phyloP scores from a whole-genome alignment of 2,797 vertebrate genomes.

The Rhinogobio ventralis region DNA sequence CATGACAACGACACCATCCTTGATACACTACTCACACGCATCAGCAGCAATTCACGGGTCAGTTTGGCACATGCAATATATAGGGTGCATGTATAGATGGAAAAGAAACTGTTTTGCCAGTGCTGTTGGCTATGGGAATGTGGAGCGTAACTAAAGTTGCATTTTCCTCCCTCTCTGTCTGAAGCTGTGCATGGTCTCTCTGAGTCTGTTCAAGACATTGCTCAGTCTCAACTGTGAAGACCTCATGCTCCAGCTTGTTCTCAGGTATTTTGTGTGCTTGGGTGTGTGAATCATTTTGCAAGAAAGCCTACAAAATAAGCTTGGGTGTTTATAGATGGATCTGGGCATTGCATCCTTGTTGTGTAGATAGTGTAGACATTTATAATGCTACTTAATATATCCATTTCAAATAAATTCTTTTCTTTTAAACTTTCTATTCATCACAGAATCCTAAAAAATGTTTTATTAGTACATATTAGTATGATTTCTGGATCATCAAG shows the following conservation, averaged over 20 bases:
- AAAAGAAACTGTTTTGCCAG: slow-evolving; percentile 6
- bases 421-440: too few relatives aligned
- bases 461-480: too few relatives aligned
- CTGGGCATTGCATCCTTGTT: background rate
- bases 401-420: too few relatives aligned
- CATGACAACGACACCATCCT: slow-evolving; percentile 94
- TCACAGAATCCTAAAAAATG: too few relatives aligned
- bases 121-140: background rate
- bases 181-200: slow-evolving; percentile 94
- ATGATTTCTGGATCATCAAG: too few relatives aligned
- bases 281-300: slow-evolving; percentile 19
- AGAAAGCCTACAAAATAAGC: slow-evolving; percentile 1
- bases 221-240: slow-evolving; percentile 96
- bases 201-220: slow-evolving; percentile 95
- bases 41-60: slow-evolving; percentile 95
- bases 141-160: slow-evolving; percentile 36
- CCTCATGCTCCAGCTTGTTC: slow-evolving; percentile 94
- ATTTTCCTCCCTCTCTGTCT: slow-evolving; percentile 36
- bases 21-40: slow-evolving; percentile 91
- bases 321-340: background rate
- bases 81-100: background rate
- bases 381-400: too few relatives aligned
- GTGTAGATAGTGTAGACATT: too few relatives aligned
- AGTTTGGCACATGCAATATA: slow-evolving; percentile 52
- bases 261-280: slow-evolving; percentile 81